Base-by-base conservation (phyloP, 1,140 invertebrate genomes). In the Danaus melanippus region DNA sequence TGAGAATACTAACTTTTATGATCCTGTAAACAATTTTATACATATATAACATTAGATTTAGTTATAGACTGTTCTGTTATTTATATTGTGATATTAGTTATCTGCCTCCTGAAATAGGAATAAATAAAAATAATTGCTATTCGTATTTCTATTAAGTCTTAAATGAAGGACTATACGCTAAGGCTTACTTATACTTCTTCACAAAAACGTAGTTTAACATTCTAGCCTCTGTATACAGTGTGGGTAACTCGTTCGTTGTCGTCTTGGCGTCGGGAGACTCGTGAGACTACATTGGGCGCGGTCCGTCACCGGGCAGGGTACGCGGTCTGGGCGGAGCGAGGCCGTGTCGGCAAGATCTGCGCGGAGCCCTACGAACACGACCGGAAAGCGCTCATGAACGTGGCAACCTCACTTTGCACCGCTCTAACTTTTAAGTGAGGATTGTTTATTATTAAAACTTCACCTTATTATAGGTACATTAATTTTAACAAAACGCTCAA, bases 241-340 rank as follows among this genome's bases (percentile, higher is more conserved):
- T 92, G 92, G 32, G 87, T 96, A 21, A 90, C 93, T 3, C 91
- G 93, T 10, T 91, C 90, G 53, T 83, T 93, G 12, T 81, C 89
- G 0, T 84, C 88, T 44, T 76, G 92, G 56, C 82, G 86, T 58
- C 87, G 90, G 6, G 79, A 87, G 58, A 83, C 65, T 9, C 66
- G 67, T 2, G 84, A 85, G 62, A 62, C 70, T 8, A 92, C 92
- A 1, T 90, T 94, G 65, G 87, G 91, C 15, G 82, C 90, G 1
- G 88, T 91, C 55, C 94, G 95, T 57, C 89, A 89, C 56, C 88
- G 89, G 44, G 91, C 92, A 60, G 95, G 95, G 4, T 95, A 92
- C 79, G 93, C 95, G 1, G 89, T 95, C 51, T 96, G 94, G 87
- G 93, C 93, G 53, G 94, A 96, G 79, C 93, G 93, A 67, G 94